Base-by-base conservation (phyloP, 2,113 vertebrate species). In the Anoplopoma fimbria region DNA sequence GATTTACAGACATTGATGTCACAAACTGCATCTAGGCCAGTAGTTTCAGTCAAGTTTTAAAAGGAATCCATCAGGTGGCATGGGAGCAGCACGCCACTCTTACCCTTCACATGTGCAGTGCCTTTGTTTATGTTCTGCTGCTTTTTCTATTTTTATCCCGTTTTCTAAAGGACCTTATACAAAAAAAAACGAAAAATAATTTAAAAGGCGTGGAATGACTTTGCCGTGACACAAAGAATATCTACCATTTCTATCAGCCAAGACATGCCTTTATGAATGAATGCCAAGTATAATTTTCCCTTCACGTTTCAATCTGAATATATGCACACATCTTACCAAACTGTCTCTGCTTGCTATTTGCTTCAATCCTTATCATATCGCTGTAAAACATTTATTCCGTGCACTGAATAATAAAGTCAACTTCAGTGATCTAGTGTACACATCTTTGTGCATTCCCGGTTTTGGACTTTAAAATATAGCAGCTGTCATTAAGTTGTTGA, bases 21-120 rank as follows among this genome's bases (percentile, higher is more conserved):
- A 82, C 27, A 75, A 64, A 27, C 29, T 51, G 47, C 34, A 76
- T 86, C 65, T 71, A 81, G 69, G 79, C 63, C 78, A 75, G 63
- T 47, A 79, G 62, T 73, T 82, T 84, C 49, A 23, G 33, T 68
- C 17, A 77, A 75, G 31, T 81, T 89, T 75, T 6, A 31, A 67
- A 62, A 45, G 76, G 15, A 38, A 67, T 31, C 31, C 25, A 79
- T 60, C 60, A 65, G 49, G 42, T 77, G 67, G 53, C 34, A 63
- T 58, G 60, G 69, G 62, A 85, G 63, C 27, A 55, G 69, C 25
- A 5, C 29, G 29, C 38, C 31, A 47, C 12, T 47, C 45, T 45
- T 62, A 25, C 63, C 57, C 27, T 64, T 55, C 53, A 72, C 62
- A 60, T 40, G 53, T 45, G 70, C 19, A 25, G 7, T 14, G 8